Conservation (phyloP, 2,888 invertebrate species). For the Pammene aurita region DNA sequence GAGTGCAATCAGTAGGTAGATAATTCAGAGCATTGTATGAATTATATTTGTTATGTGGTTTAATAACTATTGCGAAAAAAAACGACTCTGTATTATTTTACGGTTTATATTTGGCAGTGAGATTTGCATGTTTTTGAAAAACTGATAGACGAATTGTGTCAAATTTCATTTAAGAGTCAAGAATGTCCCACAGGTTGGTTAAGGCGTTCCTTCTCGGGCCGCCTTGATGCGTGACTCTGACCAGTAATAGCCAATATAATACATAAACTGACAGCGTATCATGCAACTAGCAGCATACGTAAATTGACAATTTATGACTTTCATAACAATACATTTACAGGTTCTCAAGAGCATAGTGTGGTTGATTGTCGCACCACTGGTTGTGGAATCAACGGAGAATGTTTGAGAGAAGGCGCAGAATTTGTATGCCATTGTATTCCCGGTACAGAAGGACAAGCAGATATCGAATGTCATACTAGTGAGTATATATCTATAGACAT, state of each 20-base stretch:
- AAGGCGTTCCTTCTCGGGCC: too few species aligned
- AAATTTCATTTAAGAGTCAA: too few species aligned
- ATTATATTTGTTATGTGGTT: not conserved
- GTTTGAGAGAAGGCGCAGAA: constrained; percentile 91
- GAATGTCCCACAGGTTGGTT: too few species aligned
- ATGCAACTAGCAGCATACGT: too few species aligned
- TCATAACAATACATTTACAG: constrained; percentile 58
- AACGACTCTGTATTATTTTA: too few species aligned
- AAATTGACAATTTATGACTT: not conserved
- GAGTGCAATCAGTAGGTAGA: not conserved
- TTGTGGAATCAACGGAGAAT: constrained; percentile 93
- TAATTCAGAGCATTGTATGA: not conserved
- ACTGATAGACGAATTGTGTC: too few species aligned
- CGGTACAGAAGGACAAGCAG: constrained; percentile 88
- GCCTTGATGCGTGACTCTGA: too few species aligned
- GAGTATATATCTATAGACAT: constrained; percentile 57
- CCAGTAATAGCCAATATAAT: too few species aligned
- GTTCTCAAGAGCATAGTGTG: constrained; percentile 83
- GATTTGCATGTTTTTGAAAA: too few species aligned
- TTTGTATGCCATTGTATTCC: constrained; percentile 92
- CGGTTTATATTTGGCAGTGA: too few species aligned
- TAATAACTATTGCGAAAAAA: not conserved
- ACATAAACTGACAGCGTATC: too few species aligned
- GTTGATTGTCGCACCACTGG: constrained; percentile 92
- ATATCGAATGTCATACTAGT: constrained; percentile 86